These are phyloP conservation scores for Aethina tumida DNA, from an alignment of 1,140 invertebrate species.

Conservation along the genomic window DNA sequence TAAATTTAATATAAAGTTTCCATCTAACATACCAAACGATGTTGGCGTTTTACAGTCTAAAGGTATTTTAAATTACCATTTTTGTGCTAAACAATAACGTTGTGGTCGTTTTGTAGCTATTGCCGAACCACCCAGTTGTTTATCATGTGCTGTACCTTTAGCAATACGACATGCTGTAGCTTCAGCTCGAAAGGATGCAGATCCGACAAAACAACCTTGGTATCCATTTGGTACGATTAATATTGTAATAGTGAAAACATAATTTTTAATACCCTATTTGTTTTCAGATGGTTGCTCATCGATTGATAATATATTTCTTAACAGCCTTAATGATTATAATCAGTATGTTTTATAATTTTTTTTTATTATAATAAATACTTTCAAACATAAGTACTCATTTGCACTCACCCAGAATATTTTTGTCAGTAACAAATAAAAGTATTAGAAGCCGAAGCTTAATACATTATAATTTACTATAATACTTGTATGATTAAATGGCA, in stretches of 20 bases:
- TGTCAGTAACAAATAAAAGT: too few species aligned
- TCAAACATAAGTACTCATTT: too few species aligned
- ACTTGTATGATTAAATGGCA: too few species aligned
- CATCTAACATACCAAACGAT: constrained; percentile 56
- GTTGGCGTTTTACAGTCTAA: constrained; percentile 64
- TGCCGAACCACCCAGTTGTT: constrained; percentile 66
- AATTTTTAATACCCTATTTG: constrained; percentile 1
- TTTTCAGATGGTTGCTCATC: constrained; percentile 23
- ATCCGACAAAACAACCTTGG: constrained; percentile 31
- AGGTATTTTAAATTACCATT: constrained; percentile 35
- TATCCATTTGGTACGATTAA: constrained; percentile 31
- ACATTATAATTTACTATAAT: too few species aligned
- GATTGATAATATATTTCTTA: constrained; percentile 23
- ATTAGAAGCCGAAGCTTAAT: too few species aligned
- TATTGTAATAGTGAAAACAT: constrained; percentile 1
- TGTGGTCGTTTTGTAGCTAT: constrained; percentile 43
- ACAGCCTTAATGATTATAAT: constrained; percentile 19
- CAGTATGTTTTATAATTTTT: constrained; percentile 18
- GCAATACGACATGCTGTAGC: constrained; percentile 61
- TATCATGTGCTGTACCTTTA: constrained; percentile 51
- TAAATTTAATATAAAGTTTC: constrained; percentile 68
- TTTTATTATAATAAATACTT: too few species aligned
- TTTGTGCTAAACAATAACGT: background rate
- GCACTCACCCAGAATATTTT: too few species aligned
- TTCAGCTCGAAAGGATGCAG: constrained; percentile 49